These are phyloP conservation scores for Cephus spinipes DNA, from an alignment of 2,888 invertebrate genomes.

Conservation along the genomic window DNA sequence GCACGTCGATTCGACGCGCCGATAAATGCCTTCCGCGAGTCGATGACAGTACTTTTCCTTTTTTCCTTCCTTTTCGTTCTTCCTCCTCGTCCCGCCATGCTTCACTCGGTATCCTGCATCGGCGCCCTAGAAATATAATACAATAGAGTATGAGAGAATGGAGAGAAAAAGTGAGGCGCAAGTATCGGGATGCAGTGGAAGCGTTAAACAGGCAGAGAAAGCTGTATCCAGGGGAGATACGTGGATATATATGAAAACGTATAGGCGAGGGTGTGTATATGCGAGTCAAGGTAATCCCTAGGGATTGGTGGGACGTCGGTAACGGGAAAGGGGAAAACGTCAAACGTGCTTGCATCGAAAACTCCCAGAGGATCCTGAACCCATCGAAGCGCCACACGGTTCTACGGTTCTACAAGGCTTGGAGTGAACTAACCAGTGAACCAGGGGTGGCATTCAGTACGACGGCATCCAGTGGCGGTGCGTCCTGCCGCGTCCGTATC, in stretches of 20 bases:
- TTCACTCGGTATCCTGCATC: slow-evolving; percentile 15
- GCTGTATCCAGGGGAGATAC: not conserved
- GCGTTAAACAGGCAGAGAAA: not conserved
- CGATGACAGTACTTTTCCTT: slow-evolving; percentile 11
- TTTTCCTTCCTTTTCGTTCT: slow-evolving; percentile 13
- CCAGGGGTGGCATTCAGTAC: not conserved
- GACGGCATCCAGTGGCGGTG: not conserved
- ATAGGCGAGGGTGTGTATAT: not conserved
- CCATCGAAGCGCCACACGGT: not conserved
- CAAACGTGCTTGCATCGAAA: not conserved
- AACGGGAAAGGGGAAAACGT: not conserved
- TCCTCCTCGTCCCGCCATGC: slow-evolving; percentile 24
- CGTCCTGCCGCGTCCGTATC: not conserved
- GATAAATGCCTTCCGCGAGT: slow-evolving; percentile 9
- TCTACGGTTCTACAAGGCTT: not conserved
- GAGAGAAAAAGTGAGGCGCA: slow-evolving; percentile 23
- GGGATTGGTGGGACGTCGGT: not conserved
- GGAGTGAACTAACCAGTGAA: not conserved
- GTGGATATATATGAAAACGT: not conserved
- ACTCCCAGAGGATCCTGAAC: not conserved
- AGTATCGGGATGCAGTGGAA: not conserved
- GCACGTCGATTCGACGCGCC: slow-evolving; percentile 16
- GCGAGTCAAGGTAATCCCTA: not conserved
- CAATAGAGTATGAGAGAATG: slow-evolving; percentile 30
- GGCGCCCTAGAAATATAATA: slow-evolving; percentile 23